Conservation (phyloP, 37 sponge, comb jelly and placozoan species). For the Chondrosia reniformis region DNA sequence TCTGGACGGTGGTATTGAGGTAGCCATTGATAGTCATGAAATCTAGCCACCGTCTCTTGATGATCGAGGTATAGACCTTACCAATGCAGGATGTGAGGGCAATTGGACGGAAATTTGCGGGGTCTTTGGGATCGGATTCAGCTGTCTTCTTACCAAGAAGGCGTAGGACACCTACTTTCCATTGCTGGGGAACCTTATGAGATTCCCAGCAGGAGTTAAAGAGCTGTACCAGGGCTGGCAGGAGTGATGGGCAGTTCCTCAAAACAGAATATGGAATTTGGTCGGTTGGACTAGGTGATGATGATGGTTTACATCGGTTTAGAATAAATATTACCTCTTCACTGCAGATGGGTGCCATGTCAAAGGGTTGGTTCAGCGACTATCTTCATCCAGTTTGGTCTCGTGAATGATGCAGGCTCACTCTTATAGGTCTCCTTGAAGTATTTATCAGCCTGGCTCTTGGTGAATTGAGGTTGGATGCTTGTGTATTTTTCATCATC, state of each 20-base stretch:
- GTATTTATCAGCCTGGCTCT: background rate
- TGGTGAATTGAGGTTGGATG: background rate
- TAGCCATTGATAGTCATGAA: conserved; percentile 25
- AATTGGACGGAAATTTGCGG: conserved; percentile 13
- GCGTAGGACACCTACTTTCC: conserved; percentile 12
- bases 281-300: background rate
- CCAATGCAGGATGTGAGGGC: conserved; percentile 21
- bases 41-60: conserved; percentile 11
- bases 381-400: background rate
- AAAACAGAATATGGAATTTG: conserved; percentile 2
- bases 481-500: background rate
- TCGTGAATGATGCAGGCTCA: background rate
- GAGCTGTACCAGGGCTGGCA: conserved; percentile 6
- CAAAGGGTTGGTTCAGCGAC: background rate
- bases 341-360: background rate
- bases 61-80: conserved; percentile 4
- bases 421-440: background rate
- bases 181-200: background rate
- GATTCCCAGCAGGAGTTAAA: conserved; percentile 6
- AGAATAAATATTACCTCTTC: background rate
- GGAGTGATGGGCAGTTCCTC: conserved; percentile 22
- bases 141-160: conserved; percentile 9
- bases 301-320: background rate
- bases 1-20: conserved; percentile 30
- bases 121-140: background rate